Conservation (phyloP, 2,888 invertebrate genomes). For the Drepanosiphum platanoidis region DNA sequence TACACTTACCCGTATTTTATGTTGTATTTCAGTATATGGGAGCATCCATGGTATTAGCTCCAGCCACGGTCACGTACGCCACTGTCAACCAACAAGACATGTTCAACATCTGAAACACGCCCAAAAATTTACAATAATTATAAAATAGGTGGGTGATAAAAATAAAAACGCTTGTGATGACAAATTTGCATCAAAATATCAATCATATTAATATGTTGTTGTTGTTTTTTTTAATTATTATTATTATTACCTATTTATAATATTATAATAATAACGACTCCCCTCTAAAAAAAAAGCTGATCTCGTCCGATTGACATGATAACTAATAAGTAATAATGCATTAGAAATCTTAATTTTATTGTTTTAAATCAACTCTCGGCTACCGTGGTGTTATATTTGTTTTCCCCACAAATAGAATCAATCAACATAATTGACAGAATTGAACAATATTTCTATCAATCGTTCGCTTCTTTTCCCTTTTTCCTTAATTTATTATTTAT, state of each 20-base stretch:
- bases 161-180: background rate
- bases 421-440: background rate
- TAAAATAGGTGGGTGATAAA: background rate
- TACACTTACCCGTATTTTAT: background rate
- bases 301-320: background rate
- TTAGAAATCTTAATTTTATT: background rate
- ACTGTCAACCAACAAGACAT: conserved; percentile 76
- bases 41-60: conserved; percentile 66
- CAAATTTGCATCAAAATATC: conserved; percentile 17
- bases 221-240: background rate
- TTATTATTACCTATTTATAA: background rate
- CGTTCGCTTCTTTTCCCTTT: background rate
- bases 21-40: conserved; percentile 65
- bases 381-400: no score
- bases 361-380: background rate
- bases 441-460: background rate
- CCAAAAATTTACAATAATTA: background rate
- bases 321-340: background rate
- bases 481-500: background rate
- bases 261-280: background rate
- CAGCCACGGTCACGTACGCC: conserved; percentile 70
- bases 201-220: conserved; percentile 10
- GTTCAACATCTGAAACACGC: conserved; percentile 73
- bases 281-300: background rate
- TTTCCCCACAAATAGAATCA: background rate